Evolutionary conservation across 2,797 vertebrate species (phyloP), one percentile per base, ranked within the genome.

Genomic region (Enteromius afrohamiltoni): DNA sequence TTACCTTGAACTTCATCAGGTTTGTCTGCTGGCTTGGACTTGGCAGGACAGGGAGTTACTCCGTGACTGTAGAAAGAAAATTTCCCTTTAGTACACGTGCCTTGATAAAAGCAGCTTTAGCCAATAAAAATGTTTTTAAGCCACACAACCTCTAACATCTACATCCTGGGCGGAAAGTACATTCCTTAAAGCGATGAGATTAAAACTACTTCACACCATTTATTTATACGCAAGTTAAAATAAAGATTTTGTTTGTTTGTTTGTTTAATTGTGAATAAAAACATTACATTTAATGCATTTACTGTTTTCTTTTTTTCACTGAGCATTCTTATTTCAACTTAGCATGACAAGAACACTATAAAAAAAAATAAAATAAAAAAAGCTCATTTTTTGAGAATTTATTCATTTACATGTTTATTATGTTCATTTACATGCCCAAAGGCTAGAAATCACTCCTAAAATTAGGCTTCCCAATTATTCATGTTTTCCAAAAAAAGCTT

Each of bases 1-100:
- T 89, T 89, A 91, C 90, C 88, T 85, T 78, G 77, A 68, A 34
- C 40, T 73, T 58, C 92, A 90, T 94, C 94, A 88, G 93, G 91
- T 93, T 93, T 93, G 85, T 92, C 91, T 79, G 89, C 92, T 83
- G 92, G 89, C 88, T 91, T 92, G 89, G 88, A 85, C 89, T 91
- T 92, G 89, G 91, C 89, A 90, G 93, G 92, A 91, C 90, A 93
- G 69, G 88, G 86, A 89, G 91, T 90, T 86, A 91, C 90, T 90
- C 91, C 92, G 84, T 95, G 92, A 88, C 95, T 95, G 92, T 82
- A 83, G 86, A 86, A 86, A 93, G 88, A 93, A 89, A 88, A 87
- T 75, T 31, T 34, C 34, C 37, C 10, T 69, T 86, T 29, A 85
- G 62, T 83, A 81, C 69, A 47, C 77, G 23, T 34, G 26, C 6